Evolutionary conservation across 2,113 vertebrate species (phyloP), one percentile per base, ranked within the genome.

Genomic region (Brachyhypopomus occidentalis): DNA sequence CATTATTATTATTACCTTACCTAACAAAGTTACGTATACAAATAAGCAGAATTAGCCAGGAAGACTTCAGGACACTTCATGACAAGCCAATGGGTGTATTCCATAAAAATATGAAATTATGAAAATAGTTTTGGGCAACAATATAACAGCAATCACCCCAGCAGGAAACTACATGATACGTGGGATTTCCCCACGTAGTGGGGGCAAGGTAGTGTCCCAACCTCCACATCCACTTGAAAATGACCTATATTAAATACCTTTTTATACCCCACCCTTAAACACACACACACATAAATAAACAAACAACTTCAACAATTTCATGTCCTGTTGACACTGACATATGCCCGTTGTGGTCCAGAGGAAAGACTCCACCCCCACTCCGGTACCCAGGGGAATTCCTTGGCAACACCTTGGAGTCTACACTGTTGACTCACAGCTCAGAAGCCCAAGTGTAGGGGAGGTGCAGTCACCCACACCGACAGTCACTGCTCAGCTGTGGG

Each of bases 401-500:
- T 27, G 25, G 34, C 55, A 79, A 79, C 77, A 77, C 75, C 45
- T 59, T n/a, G 36, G 45, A 52, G 45, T 52, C 8, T 52, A 52
- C 45, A 14, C 1, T 11, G 12, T 11, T 52, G 34, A 69, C 34
- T 69, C 64, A 67, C 34, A 67, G 17, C 64, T 6, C 3, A 36
- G 27, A 67, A 36, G 27, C 64, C 25, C 11, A 34, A 69, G 20
- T 30, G 36, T 69, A 36, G 20, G 34, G 64, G 16, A 34, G 19
- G 17, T 38, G 64, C 34, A 69, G 34, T 17, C 34, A n/a, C 19
- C 0, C 64, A 38, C 19, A 38, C 7, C n/a, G 6, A 69, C 34
- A 69, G 45, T 2, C 45, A 2, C 45, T 69, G 5, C 19, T 38
- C 64, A 66, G 19, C 6, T 60, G 8, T 7, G 58, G 19, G 58